phyloP scores from a whole-genome alignment of 2,888 invertebrate species.

The Ferdinandea cuprea region DNA sequence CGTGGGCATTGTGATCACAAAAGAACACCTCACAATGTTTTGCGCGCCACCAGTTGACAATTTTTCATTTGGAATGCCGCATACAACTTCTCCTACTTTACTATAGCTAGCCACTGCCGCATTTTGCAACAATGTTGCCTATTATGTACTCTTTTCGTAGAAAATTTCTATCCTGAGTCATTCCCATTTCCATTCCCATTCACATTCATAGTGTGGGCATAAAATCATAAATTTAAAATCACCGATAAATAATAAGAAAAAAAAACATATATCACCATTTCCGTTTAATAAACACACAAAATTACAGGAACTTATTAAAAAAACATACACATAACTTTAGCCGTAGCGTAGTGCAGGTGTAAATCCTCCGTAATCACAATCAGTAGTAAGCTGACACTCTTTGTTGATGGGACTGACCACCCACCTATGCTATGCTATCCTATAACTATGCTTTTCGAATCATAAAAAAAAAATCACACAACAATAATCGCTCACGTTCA shows the following conservation, averaged over 20 bases:
- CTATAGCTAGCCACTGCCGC: constrained; percentile 1
- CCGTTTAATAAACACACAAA: constrained; percentile 26
- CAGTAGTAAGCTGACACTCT: constrained; percentile 68
- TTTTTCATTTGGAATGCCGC: constrained; percentile 34
- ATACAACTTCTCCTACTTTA: constrained; percentile 16
- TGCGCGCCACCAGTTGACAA: constrained; percentile 35
- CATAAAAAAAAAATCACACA: constrained; percentile 71
- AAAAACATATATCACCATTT: constrained; percentile 29
- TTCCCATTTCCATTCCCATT: constrained; percentile 22
- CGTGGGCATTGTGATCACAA: constrained; percentile 51
- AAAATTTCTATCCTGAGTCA: constrained; percentile 33
- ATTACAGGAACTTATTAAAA: constrained; percentile 22
- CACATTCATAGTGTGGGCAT: not conserved
- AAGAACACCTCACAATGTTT: constrained; percentile 43
- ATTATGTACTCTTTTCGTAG: constrained; percentile 19
- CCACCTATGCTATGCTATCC: constrained; percentile 61
- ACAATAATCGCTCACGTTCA: constrained; percentile 72
- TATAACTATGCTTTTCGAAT: constrained; percentile 62
- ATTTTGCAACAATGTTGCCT: constrained; percentile 39
- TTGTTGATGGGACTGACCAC: constrained; percentile 70
- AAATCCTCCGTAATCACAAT: constrained; percentile 62
- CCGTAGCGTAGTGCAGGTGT: constrained; percentile 57
- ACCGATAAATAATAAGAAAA: constrained; percentile 9
- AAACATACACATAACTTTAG: constrained; percentile 69
- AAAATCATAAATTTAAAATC: not conserved